phyloP scores from a whole-genome alignment of 1,140 invertebrate species.

The Pteromalus puparum region DNA sequence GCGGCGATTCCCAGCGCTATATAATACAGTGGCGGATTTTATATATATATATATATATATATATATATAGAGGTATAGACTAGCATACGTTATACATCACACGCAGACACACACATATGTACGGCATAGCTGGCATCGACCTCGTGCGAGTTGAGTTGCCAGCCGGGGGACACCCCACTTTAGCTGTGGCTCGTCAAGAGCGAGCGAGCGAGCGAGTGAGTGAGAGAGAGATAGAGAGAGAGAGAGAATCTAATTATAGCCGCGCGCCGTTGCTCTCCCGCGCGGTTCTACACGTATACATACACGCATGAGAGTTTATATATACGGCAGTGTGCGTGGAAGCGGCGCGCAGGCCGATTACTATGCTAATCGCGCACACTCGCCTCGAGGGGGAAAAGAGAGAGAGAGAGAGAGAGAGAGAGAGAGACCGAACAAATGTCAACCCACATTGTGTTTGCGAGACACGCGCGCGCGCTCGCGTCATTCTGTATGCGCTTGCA shows the following conservation, averaged over 20 bases:
- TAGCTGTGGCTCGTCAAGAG: constrained; percentile 54
- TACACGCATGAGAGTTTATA: not conserved
- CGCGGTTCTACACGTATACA: not conserved
- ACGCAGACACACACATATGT: not conserved
- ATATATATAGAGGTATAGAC: too few relatives aligned
- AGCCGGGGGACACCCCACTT: constrained; percentile 6
- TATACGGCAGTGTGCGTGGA: not conserved
- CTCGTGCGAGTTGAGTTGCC: not conserved
- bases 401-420: not conserved
- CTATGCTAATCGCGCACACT: constrained; percentile 63
- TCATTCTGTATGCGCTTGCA: not conserved
- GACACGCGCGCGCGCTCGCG: not conserved
- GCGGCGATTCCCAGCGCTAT: not conserved
- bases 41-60: too few relatives aligned
- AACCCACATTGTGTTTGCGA: constrained; percentile 63
- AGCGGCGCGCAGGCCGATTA: constrained; percentile 58
- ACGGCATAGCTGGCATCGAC: not conserved
- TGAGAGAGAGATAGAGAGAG: constrained; percentile 28
- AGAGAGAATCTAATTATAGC: constrained; percentile 66
- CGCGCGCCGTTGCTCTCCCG: not conserved
- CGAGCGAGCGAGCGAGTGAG: constrained; percentile 50
- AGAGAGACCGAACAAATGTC: constrained; percentile 60
- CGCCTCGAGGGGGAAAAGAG: not conserved
- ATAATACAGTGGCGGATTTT: too few relatives aligned
- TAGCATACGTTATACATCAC: too few relatives aligned